These are phyloP conservation scores for Oxystoma pomonae DNA, from an alignment of 2,888 invertebrate species.

Conservation along the genomic window DNA sequence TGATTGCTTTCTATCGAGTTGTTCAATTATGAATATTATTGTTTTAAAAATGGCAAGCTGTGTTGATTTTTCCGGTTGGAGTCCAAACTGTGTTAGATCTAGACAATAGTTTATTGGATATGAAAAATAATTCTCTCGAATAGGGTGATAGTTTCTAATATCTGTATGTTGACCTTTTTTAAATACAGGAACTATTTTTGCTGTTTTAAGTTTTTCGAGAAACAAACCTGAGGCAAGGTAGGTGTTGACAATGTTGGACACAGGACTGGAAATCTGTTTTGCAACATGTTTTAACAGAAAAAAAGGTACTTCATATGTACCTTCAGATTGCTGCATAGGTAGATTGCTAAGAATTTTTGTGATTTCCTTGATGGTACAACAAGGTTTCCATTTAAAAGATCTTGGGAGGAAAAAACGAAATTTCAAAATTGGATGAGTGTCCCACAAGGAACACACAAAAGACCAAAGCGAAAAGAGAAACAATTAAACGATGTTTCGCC, in stretches of 20 bases:
- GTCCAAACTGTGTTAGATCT: not conserved
- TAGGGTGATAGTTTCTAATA: not conserved
- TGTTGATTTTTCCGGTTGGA: not conserved
- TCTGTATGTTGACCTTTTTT: not conserved
- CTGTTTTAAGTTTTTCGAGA: not conserved
- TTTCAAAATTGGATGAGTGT: no score
- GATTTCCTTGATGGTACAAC: no score
- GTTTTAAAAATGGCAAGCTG: not conserved
- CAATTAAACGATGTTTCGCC: no score
- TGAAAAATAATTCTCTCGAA: no score
- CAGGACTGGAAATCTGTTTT: not conserved
- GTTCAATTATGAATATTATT: not conserved
- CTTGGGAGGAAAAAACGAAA: no score
- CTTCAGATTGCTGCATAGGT: not conserved
- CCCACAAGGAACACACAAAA: no score
- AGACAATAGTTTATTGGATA: no score
- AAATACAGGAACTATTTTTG: not conserved
- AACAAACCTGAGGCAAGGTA: not conserved
- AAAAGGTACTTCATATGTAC: not conserved
- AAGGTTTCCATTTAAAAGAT: no score
- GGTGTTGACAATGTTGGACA: not conserved
- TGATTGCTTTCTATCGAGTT: not conserved
- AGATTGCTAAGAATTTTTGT: no score
- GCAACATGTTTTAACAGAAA: not conserved
- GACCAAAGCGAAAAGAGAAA: no score